Conservation (phyloP, 2,797 vertebrate species). For the Falco novaeseelandiae region DNA sequence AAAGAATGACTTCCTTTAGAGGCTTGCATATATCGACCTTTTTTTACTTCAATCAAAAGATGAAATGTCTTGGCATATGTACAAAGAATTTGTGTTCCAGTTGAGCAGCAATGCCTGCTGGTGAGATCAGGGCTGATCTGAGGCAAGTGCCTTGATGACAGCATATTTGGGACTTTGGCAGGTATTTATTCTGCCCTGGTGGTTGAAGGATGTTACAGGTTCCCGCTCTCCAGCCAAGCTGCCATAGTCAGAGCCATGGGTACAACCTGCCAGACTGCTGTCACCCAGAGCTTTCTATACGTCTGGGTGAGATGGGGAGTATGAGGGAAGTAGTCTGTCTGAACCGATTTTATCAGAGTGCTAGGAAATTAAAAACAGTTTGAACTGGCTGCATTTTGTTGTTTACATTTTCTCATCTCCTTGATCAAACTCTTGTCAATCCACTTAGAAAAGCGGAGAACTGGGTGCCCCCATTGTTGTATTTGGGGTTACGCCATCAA, state of each 20-base stretch:
- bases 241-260: background rate
- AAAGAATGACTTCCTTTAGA: background rate
- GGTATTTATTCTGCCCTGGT: background rate
- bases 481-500: background rate
- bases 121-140: background rate
- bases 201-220: background rate
- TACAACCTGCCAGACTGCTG: background rate
- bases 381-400: background rate
- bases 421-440: background rate
- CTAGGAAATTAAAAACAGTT: background rate
- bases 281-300: background rate
- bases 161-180: background rate
- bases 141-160: conserved; percentile 2
- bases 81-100: conserved; percentile 23
- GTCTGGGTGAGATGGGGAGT: background rate
- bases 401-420: background rate
- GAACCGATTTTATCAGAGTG: background rate
- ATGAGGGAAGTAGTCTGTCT: background rate
- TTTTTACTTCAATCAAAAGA: conserved; percentile 19
- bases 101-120: conserved; percentile 9
- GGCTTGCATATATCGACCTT: background rate
- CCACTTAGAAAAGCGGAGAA: background rate
- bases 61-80: background rate
- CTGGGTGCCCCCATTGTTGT: background rate
- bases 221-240: background rate